Base-by-base conservation (phyloP, 2,888 invertebrate species). In the Mesorhabditis spiculigera region DNA sequence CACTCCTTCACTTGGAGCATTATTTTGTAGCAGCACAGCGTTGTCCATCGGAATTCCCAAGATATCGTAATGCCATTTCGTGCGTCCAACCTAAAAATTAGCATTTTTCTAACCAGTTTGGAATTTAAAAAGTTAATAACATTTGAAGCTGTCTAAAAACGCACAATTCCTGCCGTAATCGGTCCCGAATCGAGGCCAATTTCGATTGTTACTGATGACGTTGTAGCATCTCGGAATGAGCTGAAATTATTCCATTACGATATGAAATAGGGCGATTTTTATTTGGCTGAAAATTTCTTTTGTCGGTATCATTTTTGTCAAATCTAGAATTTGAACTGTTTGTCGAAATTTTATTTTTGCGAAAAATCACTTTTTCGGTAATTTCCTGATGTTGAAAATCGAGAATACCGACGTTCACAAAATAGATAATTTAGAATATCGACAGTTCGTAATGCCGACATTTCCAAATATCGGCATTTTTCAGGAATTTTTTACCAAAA, bases 41-140 rank as follows among this genome's bases (percentile, higher is more conserved):
- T 78, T 77, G 68, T 85, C 82, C 65, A 81, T 72, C 5, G 81
- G 76, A 4, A 68, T 65, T 10, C 84, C 84, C 45, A 82, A 76
- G 5, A 85, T 71, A 63, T 85, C 84, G 68, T 83, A 85, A 71
- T 84, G 84, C 84, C 84, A 84, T 68, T 85, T 85, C 45, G 77
- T 72, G 43, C 75, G 73, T 4, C 83, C 83, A 64, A 84, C 58
- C 58, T 50, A n/a, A 50, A 50, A 50, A 13, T 50, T 50, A n/a
- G 28, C 28, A 28, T 1, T 50, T 50, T 50, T 50, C n/a, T 50
- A 50, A 50, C 8, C 10, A 10, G 10, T 50, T n/a, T 50, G 3
- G 8, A 13, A 50, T 50, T 50, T 50, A 50, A 28, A 28, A 28
- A 28, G 28, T 28, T 28, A 28, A 28, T 28, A 28, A 28, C 3